A percentile compares a stretch with the other conserved stretches of the same genome.
phyloP scores from a whole-genome alignment of 2,113 vertebrate species.

The Antigone vipio region DNA sequence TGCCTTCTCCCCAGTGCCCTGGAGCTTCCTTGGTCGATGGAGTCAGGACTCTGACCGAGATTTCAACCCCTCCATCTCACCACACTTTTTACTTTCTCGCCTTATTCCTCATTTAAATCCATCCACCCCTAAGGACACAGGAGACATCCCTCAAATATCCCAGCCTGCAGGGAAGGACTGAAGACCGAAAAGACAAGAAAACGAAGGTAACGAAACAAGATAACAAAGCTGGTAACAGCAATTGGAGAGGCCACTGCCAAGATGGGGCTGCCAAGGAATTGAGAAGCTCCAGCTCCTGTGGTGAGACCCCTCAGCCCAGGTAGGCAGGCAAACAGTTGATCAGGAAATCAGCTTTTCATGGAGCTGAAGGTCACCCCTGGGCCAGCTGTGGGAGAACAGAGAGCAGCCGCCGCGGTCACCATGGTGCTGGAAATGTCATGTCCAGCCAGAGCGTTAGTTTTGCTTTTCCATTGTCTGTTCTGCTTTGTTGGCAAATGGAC shows the following conservation, averaged over 20 bases:
- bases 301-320: neutral
- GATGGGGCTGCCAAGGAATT: neutral
- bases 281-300: neutral
- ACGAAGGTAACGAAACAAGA: neutral
- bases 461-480: neutral
- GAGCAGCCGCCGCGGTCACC: neutral
- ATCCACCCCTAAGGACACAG: neutral
- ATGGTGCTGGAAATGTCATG: neutral
- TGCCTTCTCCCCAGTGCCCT: neutral
- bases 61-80: neutral
- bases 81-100: neutral
- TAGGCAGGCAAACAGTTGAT: neutral
- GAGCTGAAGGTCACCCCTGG: constrained; percentile 13
- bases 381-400: neutral
- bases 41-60: neutral
- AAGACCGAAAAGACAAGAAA: neutral
- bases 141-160: neutral
- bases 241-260: neutral
- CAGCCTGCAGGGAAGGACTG: neutral
- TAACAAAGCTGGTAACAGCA: neutral
- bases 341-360: neutral
- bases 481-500: constrained; percentile 3
- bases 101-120: neutral
- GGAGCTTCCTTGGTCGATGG: neutral
- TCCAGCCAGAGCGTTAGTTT: neutral